These are phyloP conservation scores for Brevimyrus niger DNA, from an alignment of 2,113 vertebrate species.

Conservation along the genomic window DNA sequence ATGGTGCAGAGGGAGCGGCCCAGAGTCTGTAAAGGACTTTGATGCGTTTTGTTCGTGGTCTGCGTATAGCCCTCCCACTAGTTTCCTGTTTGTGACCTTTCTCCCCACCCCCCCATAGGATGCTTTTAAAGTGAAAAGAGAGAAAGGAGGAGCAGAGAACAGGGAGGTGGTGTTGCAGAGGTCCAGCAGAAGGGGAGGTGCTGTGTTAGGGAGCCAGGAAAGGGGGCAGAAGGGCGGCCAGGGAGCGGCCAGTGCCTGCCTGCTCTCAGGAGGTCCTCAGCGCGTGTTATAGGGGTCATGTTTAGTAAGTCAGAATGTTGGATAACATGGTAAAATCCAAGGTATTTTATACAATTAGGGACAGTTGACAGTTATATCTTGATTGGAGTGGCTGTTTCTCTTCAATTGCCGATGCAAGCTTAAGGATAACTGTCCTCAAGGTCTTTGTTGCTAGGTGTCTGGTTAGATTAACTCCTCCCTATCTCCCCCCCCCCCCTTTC, in stretches of 20 bases:
- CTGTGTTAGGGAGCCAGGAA: constrained; percentile 5
- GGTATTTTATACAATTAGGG: not conserved
- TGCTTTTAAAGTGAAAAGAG: not conserved
- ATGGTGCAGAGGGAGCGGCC: not conserved
- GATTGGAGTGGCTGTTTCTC: not conserved
- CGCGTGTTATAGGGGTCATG: too few species aligned
- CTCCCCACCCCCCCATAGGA: not conserved
- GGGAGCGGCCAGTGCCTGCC: not conserved
- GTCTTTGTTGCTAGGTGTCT: not conserved
- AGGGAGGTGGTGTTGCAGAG: not conserved
- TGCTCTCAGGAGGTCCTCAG: not conserved
- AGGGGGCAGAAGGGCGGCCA: not conserved
- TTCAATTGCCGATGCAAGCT: not conserved
- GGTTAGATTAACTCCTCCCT: not conserved
- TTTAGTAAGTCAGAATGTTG: not conserved
- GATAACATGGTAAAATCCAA: not conserved
- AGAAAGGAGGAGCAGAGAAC: not conserved
- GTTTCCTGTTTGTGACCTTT: not conserved
- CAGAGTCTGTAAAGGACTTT: not conserved
- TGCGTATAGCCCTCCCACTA: not conserved
- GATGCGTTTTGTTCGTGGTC: not conserved
- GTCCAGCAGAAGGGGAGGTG: constrained; percentile 6
- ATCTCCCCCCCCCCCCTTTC: constrained; percentile 17
- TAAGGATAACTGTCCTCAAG: not conserved
- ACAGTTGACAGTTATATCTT: not conserved